Base-by-base conservation (phyloP, 1,140 invertebrate genomes). In the Laodelphax striatellus region DNA sequence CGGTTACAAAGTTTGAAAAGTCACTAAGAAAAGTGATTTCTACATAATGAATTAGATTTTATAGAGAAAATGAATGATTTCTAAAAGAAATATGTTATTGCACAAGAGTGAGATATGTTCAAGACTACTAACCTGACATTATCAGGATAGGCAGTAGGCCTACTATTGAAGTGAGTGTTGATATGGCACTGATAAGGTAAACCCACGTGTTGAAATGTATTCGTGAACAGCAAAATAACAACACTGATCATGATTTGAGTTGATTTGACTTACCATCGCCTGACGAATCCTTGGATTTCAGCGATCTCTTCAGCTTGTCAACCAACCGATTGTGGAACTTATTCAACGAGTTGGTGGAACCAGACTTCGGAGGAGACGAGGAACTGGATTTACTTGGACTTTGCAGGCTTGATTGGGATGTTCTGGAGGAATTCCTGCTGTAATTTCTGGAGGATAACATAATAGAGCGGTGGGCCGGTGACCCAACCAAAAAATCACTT, bases 281-380 rank as follows among this genome's bases (percentile, higher is more conserved):
- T 13, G 78, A 76, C 28, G 73, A 74, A 64, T 83, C 82, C 67
- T 83, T 83, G 57, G 71, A 83, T 67, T 80, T 79, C 70, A 90
- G 77, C 57, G 87, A 86, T 58, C 83, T 80, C 72, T 87, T 87
- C 67, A 92, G 72, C 73, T 90, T 90, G 71, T 92, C 88, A 62
- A 92, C 84, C 66, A 92, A 78, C 62, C 87, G 81, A 70, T 80
- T 84, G 78, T 91, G 88, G 72, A 92, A 91, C 75, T 91, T 91
- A 65, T 88, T 89, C 63, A 87, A 73, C 61, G 86, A 87, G 65
- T 75, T 80, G 17, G 77, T 77, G 64, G 72, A 70, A 68, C 75
- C 72, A 66, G 75, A 79, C 70, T 82, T 82, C 71, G 78, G 77
- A 57, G 77, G 83, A 34, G 82, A 81, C 16, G 78, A 80, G 22